Base-by-base conservation (phyloP, 2,113 vertebrate genomes). In the Centropristis striata region DNA sequence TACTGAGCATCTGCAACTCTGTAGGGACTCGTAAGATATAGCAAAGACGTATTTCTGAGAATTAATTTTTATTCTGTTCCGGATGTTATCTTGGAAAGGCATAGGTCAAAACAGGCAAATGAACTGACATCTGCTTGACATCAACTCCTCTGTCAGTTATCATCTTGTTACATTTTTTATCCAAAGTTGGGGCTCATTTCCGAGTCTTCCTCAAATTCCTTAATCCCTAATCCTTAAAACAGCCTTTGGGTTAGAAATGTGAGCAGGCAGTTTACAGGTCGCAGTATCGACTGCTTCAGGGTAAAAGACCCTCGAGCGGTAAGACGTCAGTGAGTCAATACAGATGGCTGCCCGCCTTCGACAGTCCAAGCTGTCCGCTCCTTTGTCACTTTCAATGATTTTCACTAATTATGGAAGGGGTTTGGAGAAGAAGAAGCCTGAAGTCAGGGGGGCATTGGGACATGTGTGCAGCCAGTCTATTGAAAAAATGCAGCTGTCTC, bases 401-500 rank as follows among this genome's bases (percentile, higher is more conserved):
- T 69, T 83, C 63, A 67, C 15, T 73, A 81, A 84, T 71, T 73
- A 67, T 63, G 32, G 50, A 44, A 9, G 12, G 13, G 55, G 36
- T 71, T 60, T 58, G 18, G 46, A n/a, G 49, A 57, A 78, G 27
- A 58, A 76, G 18, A 36, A 11, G 37, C 55, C 18, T 79, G 21
- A 49, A 36, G 47, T 64, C 68, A 58, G 25, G 25, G 47, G 65
- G 46, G 36, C n/a, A 23, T 36, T 51, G 41, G 61, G 63, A 78
- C 46, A 53, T 51, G 85, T 61, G 71, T 73, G 57, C 42, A 67
- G 65, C 39, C n/a, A 39, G 63, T 49, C 8, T 18, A 66, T 39
- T 80, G 70, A 61, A 73, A 81, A 75, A 57, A 64, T 64, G 65
- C 67, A 78, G 51, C 75, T 85, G 80, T 75, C 77, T 81, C 49